Evolutionary conservation across 2,797 vertebrate genomes (phyloP).

Genomic region (Enteromius fasciolatus): DNA sequence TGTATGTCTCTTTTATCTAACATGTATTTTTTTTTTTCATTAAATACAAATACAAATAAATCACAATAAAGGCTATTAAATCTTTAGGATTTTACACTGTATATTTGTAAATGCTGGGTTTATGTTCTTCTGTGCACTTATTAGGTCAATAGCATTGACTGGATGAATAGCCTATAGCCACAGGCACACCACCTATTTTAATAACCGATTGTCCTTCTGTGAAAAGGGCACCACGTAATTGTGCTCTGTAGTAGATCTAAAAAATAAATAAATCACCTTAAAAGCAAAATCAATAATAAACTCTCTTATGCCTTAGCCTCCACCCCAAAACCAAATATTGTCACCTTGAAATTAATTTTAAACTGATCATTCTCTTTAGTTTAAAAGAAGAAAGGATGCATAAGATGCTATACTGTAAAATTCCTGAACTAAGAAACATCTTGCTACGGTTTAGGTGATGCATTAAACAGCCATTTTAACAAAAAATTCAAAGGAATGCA

Average conservation of each 20-base stretch:
- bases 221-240: background rate
- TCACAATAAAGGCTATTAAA: background rate
- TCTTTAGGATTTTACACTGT: background rate
- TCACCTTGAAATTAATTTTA: background rate
- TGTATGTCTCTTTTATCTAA: background rate
- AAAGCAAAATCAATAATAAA: background rate
- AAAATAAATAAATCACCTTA: background rate
- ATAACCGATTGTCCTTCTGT: background rate
- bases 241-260: background rate
- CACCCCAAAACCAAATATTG: background rate
- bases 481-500: background rate
- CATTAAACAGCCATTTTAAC: background rate
- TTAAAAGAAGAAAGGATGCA: background rate
- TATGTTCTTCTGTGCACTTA: background rate
- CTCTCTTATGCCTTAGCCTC: background rate
- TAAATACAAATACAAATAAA: background rate
- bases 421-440: conserved; percentile 2
- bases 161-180: background rate
- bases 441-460: background rate
- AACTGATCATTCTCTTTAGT: background rate
- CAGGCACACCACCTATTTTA: background rate
- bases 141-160: background rate
- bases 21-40: background rate
- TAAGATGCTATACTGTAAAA: conserved; percentile 9
- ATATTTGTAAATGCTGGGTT: background rate